A percentile compares a stretch with the other conserved stretches of the same genome.
Conservation (phyloP, 2,113 vertebrate species). For the Herpetotheres cachinnans region DNA sequence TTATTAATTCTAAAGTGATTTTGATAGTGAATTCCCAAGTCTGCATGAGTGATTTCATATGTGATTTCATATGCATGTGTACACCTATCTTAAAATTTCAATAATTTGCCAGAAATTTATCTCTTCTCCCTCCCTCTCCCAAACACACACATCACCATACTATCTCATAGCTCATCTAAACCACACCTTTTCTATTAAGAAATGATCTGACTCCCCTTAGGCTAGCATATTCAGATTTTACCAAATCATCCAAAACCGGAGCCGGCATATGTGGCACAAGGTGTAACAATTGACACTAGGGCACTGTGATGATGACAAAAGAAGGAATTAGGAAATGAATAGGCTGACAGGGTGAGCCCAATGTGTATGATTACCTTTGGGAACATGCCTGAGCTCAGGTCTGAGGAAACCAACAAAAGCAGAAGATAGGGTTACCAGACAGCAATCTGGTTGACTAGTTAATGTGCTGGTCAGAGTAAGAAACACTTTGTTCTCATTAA, state of each 20-base stretch:
- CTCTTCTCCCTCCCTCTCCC: background rate
- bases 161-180: background rate
- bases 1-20: background rate
- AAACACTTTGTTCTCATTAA: background rate
- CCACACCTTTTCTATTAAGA: background rate
- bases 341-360: background rate
- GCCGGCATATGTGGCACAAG: background rate
- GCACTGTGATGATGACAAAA: background rate
- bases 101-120: background rate
- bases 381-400: background rate
- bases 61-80: rapidly evolving
- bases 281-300: background rate
- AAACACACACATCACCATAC: background rate
- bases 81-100: background rate
- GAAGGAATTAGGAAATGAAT: background rate
- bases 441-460: background rate
- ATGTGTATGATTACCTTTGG: background rate
- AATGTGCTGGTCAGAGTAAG: background rate
- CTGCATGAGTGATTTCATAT: background rate
- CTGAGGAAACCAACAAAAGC: background rate
- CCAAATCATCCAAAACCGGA: background rate
- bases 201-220: background rate
- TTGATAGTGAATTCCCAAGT: background rate
- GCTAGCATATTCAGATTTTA: background rate
- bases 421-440: background rate